Base-by-base conservation (phyloP, 2,113 vertebrate genomes). In the Diphyllodes magnificus region DNA sequence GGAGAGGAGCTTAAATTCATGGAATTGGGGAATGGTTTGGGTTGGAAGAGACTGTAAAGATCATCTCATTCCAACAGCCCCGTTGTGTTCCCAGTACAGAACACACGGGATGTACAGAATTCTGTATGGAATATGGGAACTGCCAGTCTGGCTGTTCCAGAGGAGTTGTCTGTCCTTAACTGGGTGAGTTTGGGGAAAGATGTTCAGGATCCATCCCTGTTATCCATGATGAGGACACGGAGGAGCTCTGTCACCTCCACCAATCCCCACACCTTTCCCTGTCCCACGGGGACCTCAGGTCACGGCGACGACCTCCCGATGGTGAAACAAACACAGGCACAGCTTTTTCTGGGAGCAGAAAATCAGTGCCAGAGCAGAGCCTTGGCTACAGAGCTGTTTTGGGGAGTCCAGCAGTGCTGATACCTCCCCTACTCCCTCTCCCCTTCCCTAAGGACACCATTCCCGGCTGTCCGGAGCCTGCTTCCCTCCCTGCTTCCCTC, bases 81-180 rank as follows among this genome's bases (percentile, higher is more conserved):
- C 18, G 70, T 13, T 0, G 6, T 47, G 53, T 24, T 40, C n/a
- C 31, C 30, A 9, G 54, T 2, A 7, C 30, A 9, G 54, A 2
- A 7, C 21, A 7, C 21, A 0, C 0, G n/a, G 31, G 61, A 47
- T 22, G 47, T 1, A 8, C 53, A 35, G 70, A 72, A 66, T 75
- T 51, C 59, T 33, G 5, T 2, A 2, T 0, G 5, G 57, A 51
- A 44, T 2, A 3, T 0, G 2, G 1, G 13, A 2, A 0, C 12
- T 15, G 19, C 22, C 28, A 7, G 13, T 1, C 21, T 40, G 27
- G 28, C 50, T 61, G 15, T 13, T 51, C 33, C 66, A 65, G 35
- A 37, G 27, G 2, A 28, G 5, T 0, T 23, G 13, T 2, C 21
- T 50, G 25, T 21, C 60, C 10, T 24, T 2, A 1, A 2, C 0